phyloP scores from a whole-genome alignment of 2,113 vertebrate species.

The Platycercus adscitus region DNA sequence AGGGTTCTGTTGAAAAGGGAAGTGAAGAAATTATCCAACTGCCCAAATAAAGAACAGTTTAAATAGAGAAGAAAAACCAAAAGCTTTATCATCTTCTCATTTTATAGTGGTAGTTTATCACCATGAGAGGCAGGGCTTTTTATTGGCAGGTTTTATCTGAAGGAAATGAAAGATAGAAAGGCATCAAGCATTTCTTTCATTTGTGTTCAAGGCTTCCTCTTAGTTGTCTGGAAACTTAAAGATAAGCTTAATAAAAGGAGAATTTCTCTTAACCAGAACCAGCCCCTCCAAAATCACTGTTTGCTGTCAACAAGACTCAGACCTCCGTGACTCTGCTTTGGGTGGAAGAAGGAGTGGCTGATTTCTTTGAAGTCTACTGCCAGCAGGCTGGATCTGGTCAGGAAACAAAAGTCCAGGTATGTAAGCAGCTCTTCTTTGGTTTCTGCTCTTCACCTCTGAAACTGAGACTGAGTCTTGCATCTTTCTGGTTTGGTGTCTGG shows the following conservation, averaged over 20 bases:
- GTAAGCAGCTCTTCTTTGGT: background rate
- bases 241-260: background rate
- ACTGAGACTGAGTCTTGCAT: background rate
- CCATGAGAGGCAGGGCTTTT: background rate
- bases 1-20: slow-evolving; percentile 66
- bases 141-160: background rate
- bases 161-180: background rate
- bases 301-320: slow-evolving; percentile 91
- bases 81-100: background rate
- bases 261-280: slow-evolving; percentile 79
- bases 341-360: slow-evolving; percentile 92
- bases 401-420: slow-evolving; percentile 82
- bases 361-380: slow-evolving; percentile 91
- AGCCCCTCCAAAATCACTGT: slow-evolving; percentile 88
- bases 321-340: slow-evolving; percentile 92
- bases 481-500: background rate
- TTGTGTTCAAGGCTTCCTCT: background rate
- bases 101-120: background rate
- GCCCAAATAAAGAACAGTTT: slow-evolving; percentile 53
- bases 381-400: slow-evolving; percentile 70
- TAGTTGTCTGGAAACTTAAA: background rate
- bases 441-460: background rate
- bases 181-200: background rate
- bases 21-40: slow-evolving; percentile 52
- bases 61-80: background rate